A percentile compares a stretch with the other conserved stretches of the same genome.
These are phyloP conservation scores for Eupsilia transversa DNA, from an alignment of 2,888 invertebrate genomes.

Conservation along the genomic window DNA sequence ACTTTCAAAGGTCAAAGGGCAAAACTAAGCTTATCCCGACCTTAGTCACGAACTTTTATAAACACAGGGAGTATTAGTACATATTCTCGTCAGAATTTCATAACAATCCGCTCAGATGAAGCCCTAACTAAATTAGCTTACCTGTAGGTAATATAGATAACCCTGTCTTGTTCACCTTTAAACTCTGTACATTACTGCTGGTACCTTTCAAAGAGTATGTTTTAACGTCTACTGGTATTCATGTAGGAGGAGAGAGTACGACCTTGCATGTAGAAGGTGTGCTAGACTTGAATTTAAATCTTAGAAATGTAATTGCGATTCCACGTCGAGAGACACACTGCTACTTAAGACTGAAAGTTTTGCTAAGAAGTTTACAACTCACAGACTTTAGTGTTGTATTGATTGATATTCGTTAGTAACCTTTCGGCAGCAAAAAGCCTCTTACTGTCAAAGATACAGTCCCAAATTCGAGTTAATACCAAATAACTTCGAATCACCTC, in stretches of 20 bases:
- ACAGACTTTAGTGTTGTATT: background rate
- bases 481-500: background rate
- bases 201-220: background rate
- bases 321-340: background rate
- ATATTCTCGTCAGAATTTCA: background rate
- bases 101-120: background rate
- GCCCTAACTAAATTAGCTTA: background rate
- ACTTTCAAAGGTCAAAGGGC: background rate
- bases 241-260: background rate
- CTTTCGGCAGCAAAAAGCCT: background rate
- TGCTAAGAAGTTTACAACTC: background rate
- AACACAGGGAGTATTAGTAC: background rate
- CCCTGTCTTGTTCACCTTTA: slow-evolving; percentile 1
- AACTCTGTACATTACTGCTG: slow-evolving; percentile 1
- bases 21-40: background rate
- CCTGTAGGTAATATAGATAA: background rate
- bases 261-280: background rate
- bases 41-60: background rate
- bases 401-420: background rate
- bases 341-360: background rate
- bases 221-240: background rate
- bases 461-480: background rate
- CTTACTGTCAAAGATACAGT: background rate
- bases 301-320: background rate
- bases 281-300: background rate